Base-by-base conservation (phyloP, 30 jellyfish, hydroid and myxozoan genomes). In the Nemopilema nomurai region DNA sequence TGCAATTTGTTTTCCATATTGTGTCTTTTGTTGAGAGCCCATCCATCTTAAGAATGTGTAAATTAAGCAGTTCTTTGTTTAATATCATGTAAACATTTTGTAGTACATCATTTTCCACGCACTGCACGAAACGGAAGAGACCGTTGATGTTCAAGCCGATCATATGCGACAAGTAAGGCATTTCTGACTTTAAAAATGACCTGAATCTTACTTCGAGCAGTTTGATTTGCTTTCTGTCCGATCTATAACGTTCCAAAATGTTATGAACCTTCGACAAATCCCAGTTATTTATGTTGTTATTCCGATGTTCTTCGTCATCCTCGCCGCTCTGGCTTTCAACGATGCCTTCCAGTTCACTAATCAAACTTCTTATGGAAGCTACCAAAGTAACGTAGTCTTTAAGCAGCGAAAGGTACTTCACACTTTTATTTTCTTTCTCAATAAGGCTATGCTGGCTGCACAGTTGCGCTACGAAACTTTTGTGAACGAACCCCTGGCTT, bases 111-210 rank as follows among this genome's bases (percentile, higher is more conserved):
- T 83, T 67, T 21, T 83, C 83, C 16, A 73, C 79, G 18, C 79
- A 71, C 18, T 49, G 71, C 28, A 83, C 27, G 53, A 71, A 83
- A 53, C 65, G 63, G 52, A 67, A 28, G 69, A 83, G 65, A 21
- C 92, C 85, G 22, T 49, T 21, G 16, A 83, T 18, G 0, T 67
- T 83, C 63, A 72, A 13, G 80, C 81, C 85, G 4, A 71, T 72
- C 21, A 24, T 41, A 19, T 63, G 80, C 18, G 85, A 71, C 17
- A 83, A 62, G 33, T 41, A 72, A 18, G 82, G 74, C 92, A 83
- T 83, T 72, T 83, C 92, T 28, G 92, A 70, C 74, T 83, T 83
- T 21, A 83, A 70, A 72, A 83, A 83, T 29, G 92, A 83, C 65
- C 74, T 57, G 22, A 83, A 72, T 63, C 86, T 76, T 30, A 83